Evolutionary conservation across 2,888 invertebrate genomes (phyloP).

Genomic region (Cecidostiba fungosa): DNA sequence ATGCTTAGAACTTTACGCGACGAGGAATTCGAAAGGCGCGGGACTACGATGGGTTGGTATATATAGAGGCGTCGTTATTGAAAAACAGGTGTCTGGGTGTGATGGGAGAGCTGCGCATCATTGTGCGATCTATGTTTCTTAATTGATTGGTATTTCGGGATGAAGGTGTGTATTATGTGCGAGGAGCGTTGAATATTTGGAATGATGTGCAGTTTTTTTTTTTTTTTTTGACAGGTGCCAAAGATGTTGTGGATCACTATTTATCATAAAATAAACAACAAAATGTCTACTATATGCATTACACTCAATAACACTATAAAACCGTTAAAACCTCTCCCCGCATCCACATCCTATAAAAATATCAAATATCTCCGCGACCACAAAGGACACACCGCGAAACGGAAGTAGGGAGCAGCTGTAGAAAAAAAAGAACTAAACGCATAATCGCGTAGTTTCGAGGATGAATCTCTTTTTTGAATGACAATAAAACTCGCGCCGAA

Average conservation of each 20-base stretch:
- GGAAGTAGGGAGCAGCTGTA: not conserved
- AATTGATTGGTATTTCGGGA: not conserved
- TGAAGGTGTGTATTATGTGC: not conserved
- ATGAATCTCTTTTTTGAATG: conserved; percentile 16
- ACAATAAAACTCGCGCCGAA: not conserved
- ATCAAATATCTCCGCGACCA: not conserved
- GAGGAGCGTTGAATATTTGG: not conserved
- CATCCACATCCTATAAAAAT: not conserved
- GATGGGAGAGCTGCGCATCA: conserved; percentile 4
- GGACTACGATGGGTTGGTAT: not conserved
- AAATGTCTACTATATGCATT: too few relatives aligned
- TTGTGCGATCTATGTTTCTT: not conserved
- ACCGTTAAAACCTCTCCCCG: not conserved
- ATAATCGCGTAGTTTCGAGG: not conserved
- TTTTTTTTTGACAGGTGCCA: too few relatives aligned
- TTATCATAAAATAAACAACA: too few relatives aligned
- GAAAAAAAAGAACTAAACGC: not conserved
- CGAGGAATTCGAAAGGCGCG: conserved; percentile 40
- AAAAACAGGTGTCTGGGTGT: conserved; percentile 12
- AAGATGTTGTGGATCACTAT: too few relatives aligned
- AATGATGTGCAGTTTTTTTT: not conserved
- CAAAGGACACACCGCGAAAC: not conserved
- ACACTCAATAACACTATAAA: too few relatives aligned
- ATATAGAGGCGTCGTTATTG: not conserved
- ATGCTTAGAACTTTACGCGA: conserved; percentile 11